Base-by-base conservation (phyloP, 2,888 invertebrate species). In the Cenopis cana region DNA sequence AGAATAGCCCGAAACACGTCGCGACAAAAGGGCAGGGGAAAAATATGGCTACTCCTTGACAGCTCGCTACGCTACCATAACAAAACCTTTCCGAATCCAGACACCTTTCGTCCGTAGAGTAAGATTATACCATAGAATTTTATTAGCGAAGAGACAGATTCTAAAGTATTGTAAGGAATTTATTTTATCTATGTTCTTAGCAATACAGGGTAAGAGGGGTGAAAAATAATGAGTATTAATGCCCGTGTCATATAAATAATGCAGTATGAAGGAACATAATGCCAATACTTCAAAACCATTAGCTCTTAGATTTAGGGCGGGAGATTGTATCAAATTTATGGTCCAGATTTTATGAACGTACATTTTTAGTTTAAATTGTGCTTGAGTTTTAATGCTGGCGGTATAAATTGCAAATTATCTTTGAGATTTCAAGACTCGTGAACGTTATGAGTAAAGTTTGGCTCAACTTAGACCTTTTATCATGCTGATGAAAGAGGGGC, bases 281-380 rank as follows among this genome's bases (percentile, higher is more conserved):
- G 82, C 81, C 81, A 83, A 87, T 87, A 85, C 85, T 88, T 87
- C 83, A 88, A 82, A 87, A 84, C 85, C 89, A 88, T 89, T 89
- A 89, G 84, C 80, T 69, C 57, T 54, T 57, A 61, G 20, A 59
- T 54, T 46, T 29, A 50, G 46, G 70, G 70, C 70, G 70, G 62
- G 68, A 62, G 72, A 57, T 54, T 68, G 67, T 20, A 52, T 52
- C 54, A 46, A 70, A 70, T 70, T 70, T 70, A 70, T 70, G 65
- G 46, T 36, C 65, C 65, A 60, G 57, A 66, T 66, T 66, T 70
- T 70, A 70, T 70, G 65, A 41, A 65, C 65, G 46, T 54, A 60
- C 59, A 54, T 60, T 68, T 57, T 52, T 49, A 60, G 59, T 60
- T 70, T 65, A 54, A 70, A 70, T 59, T 59, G 57, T 41, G 64